These are phyloP conservation scores for Sesamia nonagrioides DNA, from an alignment of 1,140 invertebrate genomes.

Conservation along the genomic window DNA sequence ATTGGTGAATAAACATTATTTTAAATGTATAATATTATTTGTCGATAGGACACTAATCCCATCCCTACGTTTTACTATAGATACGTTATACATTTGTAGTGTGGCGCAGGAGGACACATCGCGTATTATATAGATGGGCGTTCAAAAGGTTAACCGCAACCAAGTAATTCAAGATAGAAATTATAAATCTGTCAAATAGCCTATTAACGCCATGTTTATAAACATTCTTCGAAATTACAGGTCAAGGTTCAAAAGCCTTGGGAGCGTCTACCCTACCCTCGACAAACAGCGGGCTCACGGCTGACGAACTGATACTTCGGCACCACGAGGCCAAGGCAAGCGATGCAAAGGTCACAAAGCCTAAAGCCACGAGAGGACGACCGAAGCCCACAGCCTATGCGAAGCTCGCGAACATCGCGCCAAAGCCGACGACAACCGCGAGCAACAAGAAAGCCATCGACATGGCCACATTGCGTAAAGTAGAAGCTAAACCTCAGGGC, in stretches of 20 bases:
- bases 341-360: background rate
- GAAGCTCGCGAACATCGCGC: slow-evolving; percentile 14
- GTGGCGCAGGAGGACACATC: too few relatives aligned
- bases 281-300: slow-evolving; percentile 49
- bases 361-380: slow-evolving; percentile 37
- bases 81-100: too few relatives aligned
- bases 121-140: too few relatives aligned
- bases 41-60: too few relatives aligned
- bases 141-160: too few relatives aligned
- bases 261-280: slow-evolving; percentile 58
- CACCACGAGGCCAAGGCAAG: slow-evolving; percentile 51
- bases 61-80: too few relatives aligned
- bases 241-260: slow-evolving; percentile 64
- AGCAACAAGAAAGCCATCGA: background rate
- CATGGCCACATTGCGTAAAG: slow-evolving; percentile 53
- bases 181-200: too few relatives aligned
- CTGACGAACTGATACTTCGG: slow-evolving; percentile 68
- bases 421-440: slow-evolving; percentile 26
- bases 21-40: too few relatives aligned
- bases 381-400: slow-evolving; percentile 28
- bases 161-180: too few relatives aligned
- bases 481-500: slow-evolving; percentile 21
- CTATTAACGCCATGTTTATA: background rate
- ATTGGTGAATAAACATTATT: too few relatives aligned
- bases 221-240: slow-evolving; percentile 54